Percentiles rank a stretch among this genome's conserved stretches.
phyloP scores from a whole-genome alignment of 2,797 vertebrate genomes.

The Menidia menidia region DNA sequence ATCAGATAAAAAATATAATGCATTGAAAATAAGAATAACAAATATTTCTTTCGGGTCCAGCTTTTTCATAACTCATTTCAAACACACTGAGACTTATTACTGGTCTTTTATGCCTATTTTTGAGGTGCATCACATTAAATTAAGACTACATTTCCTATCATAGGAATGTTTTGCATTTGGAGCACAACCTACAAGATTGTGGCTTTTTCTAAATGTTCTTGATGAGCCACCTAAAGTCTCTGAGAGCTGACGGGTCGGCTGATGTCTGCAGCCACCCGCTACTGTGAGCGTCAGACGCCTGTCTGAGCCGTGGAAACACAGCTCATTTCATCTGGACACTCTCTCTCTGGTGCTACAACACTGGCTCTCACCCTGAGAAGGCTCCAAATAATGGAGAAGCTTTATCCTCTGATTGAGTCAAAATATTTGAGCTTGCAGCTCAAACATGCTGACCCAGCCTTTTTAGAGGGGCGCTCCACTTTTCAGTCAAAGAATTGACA shows the following conservation, averaged over 20 bases:
- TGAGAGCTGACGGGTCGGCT: conserved; percentile 34
- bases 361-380: conserved; percentile 7
- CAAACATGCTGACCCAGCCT: conserved; percentile 11
- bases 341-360: conserved; percentile 6
- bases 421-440: background rate
- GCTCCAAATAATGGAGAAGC: conserved; percentile 11
- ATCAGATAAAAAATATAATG: no score
- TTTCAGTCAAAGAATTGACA: background rate
- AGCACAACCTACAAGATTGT: conserved; percentile 5
- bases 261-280: conserved; percentile 58
- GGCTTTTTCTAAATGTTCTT: conserved; percentile 44
- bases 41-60: no score
- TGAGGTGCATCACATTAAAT: no score
- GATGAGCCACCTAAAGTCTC: conserved; percentile 54
- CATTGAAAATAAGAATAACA: no score
- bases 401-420: conserved; percentile 20
- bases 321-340: conserved; percentile 26
- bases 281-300: conserved; percentile 27
- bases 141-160: no score
- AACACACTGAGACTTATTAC: no score
- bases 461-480: background rate
- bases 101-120: no score
- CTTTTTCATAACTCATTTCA: no score
- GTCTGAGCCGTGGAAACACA: conserved; percentile 35
- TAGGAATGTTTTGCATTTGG: no score